These are phyloP conservation scores for Gasteruption jaculator DNA, from an alignment of 2,888 invertebrate genomes.

Conservation along the genomic window DNA sequence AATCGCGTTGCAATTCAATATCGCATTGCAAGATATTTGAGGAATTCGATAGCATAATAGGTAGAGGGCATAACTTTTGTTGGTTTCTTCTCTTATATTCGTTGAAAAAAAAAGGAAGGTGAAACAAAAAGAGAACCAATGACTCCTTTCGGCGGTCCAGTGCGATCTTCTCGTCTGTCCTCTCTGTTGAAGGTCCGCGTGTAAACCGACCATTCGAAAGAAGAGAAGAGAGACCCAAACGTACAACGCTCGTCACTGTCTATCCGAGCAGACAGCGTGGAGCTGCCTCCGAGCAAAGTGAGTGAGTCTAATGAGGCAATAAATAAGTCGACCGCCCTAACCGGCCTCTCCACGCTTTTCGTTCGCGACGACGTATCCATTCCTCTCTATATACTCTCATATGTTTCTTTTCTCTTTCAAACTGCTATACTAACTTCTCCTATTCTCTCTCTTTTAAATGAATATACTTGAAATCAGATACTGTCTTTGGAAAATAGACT, in stretches of 20 bases:
- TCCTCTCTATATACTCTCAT: no score
- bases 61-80: no score
- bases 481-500: no score
- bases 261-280: conserved; percentile 52
- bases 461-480: neutral
- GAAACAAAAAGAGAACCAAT: no score
- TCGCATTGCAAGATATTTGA: conserved; percentile 37
- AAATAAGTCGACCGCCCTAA: conserved; percentile 50
- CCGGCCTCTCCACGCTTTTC: conserved; percentile 50
- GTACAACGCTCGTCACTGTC: conserved; percentile 48
- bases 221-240: conserved; percentile 17
- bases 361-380: conserved; percentile 47
- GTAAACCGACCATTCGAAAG: conserved; percentile 16
- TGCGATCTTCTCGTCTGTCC: conserved; percentile 11
- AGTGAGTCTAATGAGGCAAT: conserved; percentile 52
- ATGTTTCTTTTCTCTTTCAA: no score
- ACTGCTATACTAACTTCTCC: conserved; percentile 13
- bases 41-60: conserved; percentile 43
- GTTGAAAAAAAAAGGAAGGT: no score
- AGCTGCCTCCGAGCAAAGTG: conserved; percentile 49
- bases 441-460: conserved; percentile 13
- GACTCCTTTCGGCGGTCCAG: conserved; percentile 22
- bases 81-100: no score
- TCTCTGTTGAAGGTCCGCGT: conserved; percentile 9
- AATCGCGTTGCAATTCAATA: no score